Base-by-base conservation (phyloP, 1,140 invertebrate species). In the Drosophila willistoni region DNA sequence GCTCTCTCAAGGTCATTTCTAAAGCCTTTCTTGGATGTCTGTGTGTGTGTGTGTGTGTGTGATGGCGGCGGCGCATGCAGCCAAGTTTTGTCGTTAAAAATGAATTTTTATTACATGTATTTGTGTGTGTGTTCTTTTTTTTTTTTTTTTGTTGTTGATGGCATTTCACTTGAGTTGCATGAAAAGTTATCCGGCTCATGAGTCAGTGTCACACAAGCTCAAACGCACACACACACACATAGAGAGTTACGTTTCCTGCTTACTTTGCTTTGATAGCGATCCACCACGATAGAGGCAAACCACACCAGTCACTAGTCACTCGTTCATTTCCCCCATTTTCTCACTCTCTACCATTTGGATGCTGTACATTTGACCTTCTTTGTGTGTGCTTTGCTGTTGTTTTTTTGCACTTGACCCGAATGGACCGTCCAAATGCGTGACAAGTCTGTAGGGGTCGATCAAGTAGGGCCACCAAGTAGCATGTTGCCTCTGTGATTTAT, bases 401-500 rank as follows among this genome's bases (percentile, higher is more conserved):
- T 47, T 47, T 29, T 51, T 19, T 51, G 17, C 78, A 81, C 78
- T 81, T 81, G 78, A 81, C 78, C 78, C 73, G 63, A 76, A 72
- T 80, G 68, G 33, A 34, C 56, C 19, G 51, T 12, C 47, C 25
- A 3, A 57, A 10, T 3, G 55, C 10, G 7, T 57, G n/a, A 17
- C 25, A 57, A 29, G 29, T 57, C 29, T 57, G 33, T 36, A 29
- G 7, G 3, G 14, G 14, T 47, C 55, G 55, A 57, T 59, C 56
- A 39, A 19, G n/a, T 57, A 29, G 7, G 14, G 17, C 17, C 9
- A 9, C 14, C 17, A 47, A 51, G 7, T 33, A 57, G 55, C 29
- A 57, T 33, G 55, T 51, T 51, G 44, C 44, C 44, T 22, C 17
- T 19, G 10, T 51, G 17, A 51, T 56, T 56, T 56, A 56, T 56